Evolutionary conservation across 2,113 vertebrate species (phyloP), one percentile per base, ranked within the genome.

Genomic region (Catharus minimus): DNA sequence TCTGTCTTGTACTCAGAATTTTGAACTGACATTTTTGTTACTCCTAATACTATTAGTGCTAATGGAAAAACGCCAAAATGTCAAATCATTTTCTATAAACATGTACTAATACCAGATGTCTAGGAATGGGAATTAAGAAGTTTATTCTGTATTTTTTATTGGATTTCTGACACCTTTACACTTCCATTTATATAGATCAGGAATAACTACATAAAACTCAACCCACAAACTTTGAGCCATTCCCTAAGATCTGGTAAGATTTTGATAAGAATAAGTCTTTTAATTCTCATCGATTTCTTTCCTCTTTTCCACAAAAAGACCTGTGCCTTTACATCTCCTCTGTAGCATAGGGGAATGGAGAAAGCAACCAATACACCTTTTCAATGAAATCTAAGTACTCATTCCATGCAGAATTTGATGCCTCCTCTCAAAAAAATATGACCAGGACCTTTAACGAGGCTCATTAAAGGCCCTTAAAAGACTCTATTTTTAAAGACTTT

Each of bases 61-160:
- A 94, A 86, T 33, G 44, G 73, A 87, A 96, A 94, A 93, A 79
- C 61, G 38, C 81, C 80, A 82, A 94, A 95, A 95, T 68, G 60
- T 94, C 94, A 96, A 78, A 66, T 9, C 15, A 55, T 78, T 93
- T 95, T 92, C 53, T 82, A 64, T 64, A 85, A 90, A 65, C 47
- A 41, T 33, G 22, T 65, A 71, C 65, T 88, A 95, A 92, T 78
- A 90, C 15, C 55, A 86, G 65, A 52, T 83, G 74, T 88, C 82
- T 86, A 44, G 19, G 27, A 94, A 89, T 27, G 41, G 49, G n/a
- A 52, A 95, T 94, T 81, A 82, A 95, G 43, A 33, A 82, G 39
- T 79, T 57, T 83, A 52, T 9, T 77, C 27, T 38, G 8, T 39
- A 72, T 80, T 91, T 88, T 61, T 76, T 26, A 82, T 18, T 62